phyloP scores from a whole-genome alignment of 2,113 vertebrate genomes.

The Piprites chloris region DNA sequence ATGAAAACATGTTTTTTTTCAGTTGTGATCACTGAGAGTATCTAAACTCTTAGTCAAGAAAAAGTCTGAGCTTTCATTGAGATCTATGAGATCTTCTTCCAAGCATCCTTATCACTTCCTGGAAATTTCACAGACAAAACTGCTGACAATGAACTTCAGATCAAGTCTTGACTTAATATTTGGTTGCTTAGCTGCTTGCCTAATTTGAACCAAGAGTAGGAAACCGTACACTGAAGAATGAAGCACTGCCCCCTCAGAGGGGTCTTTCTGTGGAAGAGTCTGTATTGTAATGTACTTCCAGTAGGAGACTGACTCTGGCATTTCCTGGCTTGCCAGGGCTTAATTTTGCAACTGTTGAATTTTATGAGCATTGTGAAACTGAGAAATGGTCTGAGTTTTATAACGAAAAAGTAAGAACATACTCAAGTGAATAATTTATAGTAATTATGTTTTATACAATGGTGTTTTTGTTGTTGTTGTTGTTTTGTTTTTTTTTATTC shows the following conservation, averaged over 20 bases:
- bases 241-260: not conserved
- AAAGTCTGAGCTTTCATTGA: not conserved
- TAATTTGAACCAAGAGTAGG: not conserved
- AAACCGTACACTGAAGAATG: not conserved
- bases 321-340: not conserved
- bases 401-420: not conserved
- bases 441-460: not conserved
- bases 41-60: not conserved
- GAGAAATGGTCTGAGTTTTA: not conserved
- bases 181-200: not conserved
- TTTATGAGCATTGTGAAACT: not conserved
- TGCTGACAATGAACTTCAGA: not conserved
- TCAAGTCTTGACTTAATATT: not conserved
- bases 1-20: not conserved
- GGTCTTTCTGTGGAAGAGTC: not conserved
- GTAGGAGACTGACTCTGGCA: not conserved
- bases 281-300: not conserved
- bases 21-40: not conserved
- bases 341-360: not conserved
- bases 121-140: not conserved
- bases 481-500: not conserved
- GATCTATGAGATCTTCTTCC: not conserved
- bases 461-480: fast-evolving
- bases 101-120: not conserved
- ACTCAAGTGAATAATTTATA: not conserved